phyloP scores from a whole-genome alignment of 2,113 vertebrate genomes.

The Eclectus roratus region DNA sequence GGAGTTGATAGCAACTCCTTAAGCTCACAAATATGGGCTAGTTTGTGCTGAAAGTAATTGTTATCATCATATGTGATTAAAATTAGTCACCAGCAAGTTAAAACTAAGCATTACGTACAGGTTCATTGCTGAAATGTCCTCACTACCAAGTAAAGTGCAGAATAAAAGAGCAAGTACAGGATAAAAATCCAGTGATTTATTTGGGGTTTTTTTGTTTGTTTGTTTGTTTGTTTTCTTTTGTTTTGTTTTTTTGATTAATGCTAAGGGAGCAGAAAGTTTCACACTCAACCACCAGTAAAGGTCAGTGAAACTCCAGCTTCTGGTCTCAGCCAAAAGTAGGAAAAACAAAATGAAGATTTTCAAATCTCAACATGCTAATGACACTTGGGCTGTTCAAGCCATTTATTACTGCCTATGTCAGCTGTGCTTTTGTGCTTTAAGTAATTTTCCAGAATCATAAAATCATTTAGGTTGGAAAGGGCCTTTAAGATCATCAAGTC shows the following conservation, averaged over 20 bases:
- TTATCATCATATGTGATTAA: constrained; percentile 50
- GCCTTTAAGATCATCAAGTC: neutral
- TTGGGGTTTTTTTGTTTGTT: no score
- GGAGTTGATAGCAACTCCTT: constrained; percentile 18
- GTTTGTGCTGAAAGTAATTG: constrained; percentile 51
- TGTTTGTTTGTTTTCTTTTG: neutral
- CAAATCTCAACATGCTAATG: neutral
- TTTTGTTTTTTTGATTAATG: neutral
- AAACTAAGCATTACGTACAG: constrained; percentile 25
- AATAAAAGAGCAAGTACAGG: neutral
- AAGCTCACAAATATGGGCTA: neutral
- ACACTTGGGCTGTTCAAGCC: neutral
- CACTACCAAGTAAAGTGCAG: neutral
- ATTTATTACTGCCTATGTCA: neutral
- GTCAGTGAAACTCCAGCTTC: neutral
- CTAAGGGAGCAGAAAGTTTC: neutral
- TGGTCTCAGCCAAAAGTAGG: neutral
- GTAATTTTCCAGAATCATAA: neutral
- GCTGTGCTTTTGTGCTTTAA: neutral
- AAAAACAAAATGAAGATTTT: neutral
- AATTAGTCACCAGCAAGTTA: constrained; percentile 63
- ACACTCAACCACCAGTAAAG: neutral
- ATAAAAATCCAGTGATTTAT: neutral
- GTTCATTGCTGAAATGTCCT: constrained; percentile 8
- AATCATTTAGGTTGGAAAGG: neutral